These are phyloP conservation scores for Azemiops feae DNA, from an alignment of 2,113 vertebrate genomes.

Conservation along the genomic window DNA sequence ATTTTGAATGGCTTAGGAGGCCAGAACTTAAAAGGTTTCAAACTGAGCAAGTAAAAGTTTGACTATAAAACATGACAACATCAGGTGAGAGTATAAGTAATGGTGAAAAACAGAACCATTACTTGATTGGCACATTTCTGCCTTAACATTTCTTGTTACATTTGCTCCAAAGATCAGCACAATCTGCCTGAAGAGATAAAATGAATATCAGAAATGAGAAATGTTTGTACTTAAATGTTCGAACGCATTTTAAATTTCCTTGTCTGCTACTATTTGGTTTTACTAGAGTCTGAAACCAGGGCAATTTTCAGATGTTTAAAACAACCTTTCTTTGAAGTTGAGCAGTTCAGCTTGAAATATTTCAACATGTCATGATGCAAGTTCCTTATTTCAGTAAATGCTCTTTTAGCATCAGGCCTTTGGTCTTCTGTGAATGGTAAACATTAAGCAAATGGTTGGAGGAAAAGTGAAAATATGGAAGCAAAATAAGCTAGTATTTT, in stretches of 20 bases:
- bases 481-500: neutral
- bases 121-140: neutral
- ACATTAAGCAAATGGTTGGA: neutral
- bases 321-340: neutral
- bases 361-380: neutral
- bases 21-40: neutral
- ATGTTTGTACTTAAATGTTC: neutral
- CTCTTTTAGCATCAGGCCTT: neutral
- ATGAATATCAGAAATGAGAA: neutral
- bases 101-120: neutral
- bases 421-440: neutral
- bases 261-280: neutral
- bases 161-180: neutral
- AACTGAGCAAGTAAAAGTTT: neutral
- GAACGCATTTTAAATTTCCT: neutral
- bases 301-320: neutral
- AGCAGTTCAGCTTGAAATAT: neutral
- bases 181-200: neutral
- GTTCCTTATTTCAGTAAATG: neutral
- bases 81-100: neutral
- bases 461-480: neutral
- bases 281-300: neutral
- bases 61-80: neutral
- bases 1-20: neutral
- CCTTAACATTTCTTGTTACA: neutral